These are phyloP conservation scores for Donacobius atricapilla DNA, from an alignment of 2,113 vertebrate species.

Conservation along the genomic window DNA sequence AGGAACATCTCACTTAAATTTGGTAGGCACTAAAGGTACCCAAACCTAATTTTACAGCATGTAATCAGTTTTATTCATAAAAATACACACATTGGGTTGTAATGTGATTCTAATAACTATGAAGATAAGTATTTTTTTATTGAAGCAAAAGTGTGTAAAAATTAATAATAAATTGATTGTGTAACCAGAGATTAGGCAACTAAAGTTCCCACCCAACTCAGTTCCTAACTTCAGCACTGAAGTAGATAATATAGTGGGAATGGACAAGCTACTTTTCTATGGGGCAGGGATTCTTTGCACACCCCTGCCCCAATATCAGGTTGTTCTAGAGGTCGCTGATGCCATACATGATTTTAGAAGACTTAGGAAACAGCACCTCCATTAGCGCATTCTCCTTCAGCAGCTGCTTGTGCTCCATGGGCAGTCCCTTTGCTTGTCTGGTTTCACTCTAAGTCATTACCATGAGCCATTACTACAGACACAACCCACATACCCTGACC, in stretches of 20 bases:
- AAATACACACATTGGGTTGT: not conserved
- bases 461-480: not conserved
- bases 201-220: not conserved
- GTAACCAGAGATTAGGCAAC: not conserved
- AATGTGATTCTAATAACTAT: not conserved
- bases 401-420: not conserved
- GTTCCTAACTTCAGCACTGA: not conserved
- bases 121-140: not conserved
- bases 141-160: not conserved
- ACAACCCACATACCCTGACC: not conserved
- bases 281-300: not conserved
- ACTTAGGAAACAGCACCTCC: not conserved
- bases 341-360: not conserved
- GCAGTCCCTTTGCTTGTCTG: not conserved
- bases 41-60: not conserved
- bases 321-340: not conserved
- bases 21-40: not conserved
- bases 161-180: not conserved
- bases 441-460: not conserved
- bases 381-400: not conserved
- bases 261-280: not conserved
- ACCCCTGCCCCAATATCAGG: not conserved
- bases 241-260: not conserved
- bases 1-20: not conserved
- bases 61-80: not conserved